A percentile compares a stretch with the other conserved stretches of the same genome.
Conservation (phyloP, 2,113 vertebrate species). For the Hepsetus odoe region DNA sequence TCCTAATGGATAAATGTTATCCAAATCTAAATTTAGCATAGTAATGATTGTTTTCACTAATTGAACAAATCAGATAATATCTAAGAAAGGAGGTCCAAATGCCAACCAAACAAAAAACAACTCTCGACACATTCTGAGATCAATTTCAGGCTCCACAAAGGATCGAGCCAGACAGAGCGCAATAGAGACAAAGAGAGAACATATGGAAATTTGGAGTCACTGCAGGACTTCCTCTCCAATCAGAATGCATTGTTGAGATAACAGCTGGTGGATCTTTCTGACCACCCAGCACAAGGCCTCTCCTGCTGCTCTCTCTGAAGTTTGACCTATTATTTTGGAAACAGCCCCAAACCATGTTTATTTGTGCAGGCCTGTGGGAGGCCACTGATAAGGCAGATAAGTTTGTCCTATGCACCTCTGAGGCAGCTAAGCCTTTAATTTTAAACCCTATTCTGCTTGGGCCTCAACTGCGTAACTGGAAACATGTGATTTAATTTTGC, state of each 20-base stretch:
- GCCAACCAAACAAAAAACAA: no score
- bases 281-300: not conserved
- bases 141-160: not conserved
- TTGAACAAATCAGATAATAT: no score
- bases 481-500: not conserved
- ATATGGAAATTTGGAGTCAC: slow-evolving; percentile 26
- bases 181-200: not conserved
- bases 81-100: not conserved
- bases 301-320: slow-evolving; percentile 23
- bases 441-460: not conserved
- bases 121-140: no score
- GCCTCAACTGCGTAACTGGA: not conserved
- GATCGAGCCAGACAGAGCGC: not conserved
- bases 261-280: slow-evolving; percentile 30
- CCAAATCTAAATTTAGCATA: no score
- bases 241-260: slow-evolving; percentile 9
- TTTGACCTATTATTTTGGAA: slow-evolving; percentile 44
- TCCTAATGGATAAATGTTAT: no score
- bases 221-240: slow-evolving; percentile 14
- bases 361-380: slow-evolving; percentile 25
- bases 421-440: not conserved
- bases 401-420: not conserved
- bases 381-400: not conserved
- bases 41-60: no score
- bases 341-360: slow-evolving; percentile 25